Percentiles rank a stretch among this genome's conserved stretches.
These are phyloP conservation scores for Vanessa tameamea DNA, from an alignment of 1,140 invertebrate genomes.

Conservation along the genomic window DNA sequence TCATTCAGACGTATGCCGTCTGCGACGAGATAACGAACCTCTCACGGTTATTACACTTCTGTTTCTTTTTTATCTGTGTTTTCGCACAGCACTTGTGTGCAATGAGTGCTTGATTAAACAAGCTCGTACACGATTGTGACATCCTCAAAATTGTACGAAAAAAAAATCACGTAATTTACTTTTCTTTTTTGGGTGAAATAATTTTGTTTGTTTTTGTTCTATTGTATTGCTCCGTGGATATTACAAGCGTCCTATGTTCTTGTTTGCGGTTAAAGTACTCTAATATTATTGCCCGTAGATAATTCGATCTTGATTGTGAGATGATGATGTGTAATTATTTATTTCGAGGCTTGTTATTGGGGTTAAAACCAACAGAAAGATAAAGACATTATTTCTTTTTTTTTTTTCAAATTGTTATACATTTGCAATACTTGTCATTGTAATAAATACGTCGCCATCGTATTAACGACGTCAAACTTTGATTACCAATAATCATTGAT, in stretches of 20 bases:
- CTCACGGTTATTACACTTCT: conserved; percentile 67
- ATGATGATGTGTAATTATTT: conserved; percentile 19
- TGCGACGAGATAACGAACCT: conserved; percentile 71
- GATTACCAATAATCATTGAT: too few species aligned
- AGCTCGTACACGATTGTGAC: conserved; percentile 20
- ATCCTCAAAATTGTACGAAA: conserved; percentile 21
- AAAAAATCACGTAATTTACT: neutral
- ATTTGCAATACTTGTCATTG: too few species aligned
- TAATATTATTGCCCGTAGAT: conserved; percentile 14
- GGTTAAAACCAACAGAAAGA: neutral
- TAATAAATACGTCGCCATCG: too few species aligned
- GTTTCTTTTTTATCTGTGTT: conserved; percentile 48
- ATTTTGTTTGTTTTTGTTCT: neutral
- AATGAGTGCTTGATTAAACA: conserved; percentile 41
- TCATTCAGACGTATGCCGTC: conserved; percentile 67
- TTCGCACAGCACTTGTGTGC: conserved; percentile 26
- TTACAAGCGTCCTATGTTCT: neutral
- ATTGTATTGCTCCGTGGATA: neutral
- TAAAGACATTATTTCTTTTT: too few species aligned
- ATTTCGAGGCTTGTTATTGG: conserved; percentile 2
- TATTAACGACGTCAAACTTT: too few species aligned
- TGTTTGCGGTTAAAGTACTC: conserved; percentile 14
- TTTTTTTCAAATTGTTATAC: too few species aligned
- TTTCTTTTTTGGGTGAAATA: neutral
- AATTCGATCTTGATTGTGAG: conserved; percentile 15